phyloP scores from a whole-genome alignment of 2,888 invertebrate genomes.

The Drosophila peninsularis region DNA sequence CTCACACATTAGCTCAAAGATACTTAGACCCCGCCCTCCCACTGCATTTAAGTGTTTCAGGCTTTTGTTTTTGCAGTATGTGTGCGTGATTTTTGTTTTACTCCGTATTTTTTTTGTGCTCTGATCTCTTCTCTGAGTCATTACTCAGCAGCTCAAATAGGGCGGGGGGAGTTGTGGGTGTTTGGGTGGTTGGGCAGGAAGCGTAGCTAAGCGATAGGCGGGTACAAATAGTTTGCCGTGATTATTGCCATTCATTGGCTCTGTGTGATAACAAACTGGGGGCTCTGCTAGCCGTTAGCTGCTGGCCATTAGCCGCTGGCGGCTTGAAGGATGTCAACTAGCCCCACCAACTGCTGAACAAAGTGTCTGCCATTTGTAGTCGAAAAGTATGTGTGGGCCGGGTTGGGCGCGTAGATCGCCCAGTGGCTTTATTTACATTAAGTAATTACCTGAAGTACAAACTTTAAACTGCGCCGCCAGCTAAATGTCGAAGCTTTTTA shows the following conservation, averaged over 20 bases:
- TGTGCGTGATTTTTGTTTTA: constrained; percentile 41
- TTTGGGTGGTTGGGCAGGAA: not conserved
- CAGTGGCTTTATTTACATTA: constrained; percentile 66
- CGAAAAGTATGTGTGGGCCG: constrained; percentile 30
- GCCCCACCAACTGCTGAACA: not conserved
- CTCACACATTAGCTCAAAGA: constrained; percentile 42
- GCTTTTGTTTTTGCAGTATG: constrained; percentile 47
- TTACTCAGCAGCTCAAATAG: constrained; percentile 53
- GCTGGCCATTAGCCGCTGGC: constrained; percentile 32
- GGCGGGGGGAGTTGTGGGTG: not conserved
- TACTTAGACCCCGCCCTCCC: constrained; percentile 24
- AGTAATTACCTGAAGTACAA: constrained; percentile 63
- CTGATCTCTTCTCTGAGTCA: constrained; percentile 42
- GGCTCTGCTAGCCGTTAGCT: constrained; percentile 18
- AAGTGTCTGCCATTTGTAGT: constrained; percentile 62
- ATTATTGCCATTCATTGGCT: constrained; percentile 70
- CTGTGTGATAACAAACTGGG: constrained; percentile 55
- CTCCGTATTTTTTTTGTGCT: constrained; percentile 16
- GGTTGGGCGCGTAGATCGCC: constrained; percentile 11
- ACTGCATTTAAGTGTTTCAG: constrained; percentile 28
- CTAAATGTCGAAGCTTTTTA: constrained; percentile 46
- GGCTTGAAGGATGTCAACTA: constrained; percentile 19
- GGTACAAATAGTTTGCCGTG: constrained; percentile 57
- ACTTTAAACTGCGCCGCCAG: constrained; percentile 44
- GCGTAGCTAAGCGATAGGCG: constrained; percentile 9